Evolutionary conservation across 2,113 vertebrate genomes (phyloP).

Genomic region (Turnix velox): DNA sequence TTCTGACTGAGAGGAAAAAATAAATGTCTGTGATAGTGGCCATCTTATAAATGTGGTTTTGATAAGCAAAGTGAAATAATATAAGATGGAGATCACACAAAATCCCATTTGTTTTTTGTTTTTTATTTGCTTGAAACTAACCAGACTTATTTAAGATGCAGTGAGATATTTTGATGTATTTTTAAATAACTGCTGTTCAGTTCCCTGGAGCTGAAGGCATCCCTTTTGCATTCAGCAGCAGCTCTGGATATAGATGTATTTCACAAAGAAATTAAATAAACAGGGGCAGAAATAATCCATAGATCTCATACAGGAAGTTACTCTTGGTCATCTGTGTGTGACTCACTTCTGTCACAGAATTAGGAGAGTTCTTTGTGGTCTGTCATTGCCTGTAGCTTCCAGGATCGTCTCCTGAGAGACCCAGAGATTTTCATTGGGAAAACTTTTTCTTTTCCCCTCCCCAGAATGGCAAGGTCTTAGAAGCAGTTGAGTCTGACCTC

Average conservation of each 20-base stretch:
- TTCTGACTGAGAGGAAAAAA: background rate
- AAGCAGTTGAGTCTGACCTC: background rate
- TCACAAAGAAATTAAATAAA: background rate
- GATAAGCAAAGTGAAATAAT: background rate
- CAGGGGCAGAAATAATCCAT: fast-evolving
- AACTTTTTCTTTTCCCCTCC: background rate
- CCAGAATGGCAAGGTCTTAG: background rate
- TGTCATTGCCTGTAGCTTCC: background rate
- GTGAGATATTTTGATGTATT: background rate
- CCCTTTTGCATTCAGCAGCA: background rate
- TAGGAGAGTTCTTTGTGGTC: background rate
- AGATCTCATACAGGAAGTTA: background rate
- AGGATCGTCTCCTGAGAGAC: fast-evolving
- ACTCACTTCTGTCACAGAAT: background rate
- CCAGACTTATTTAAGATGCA: background rate
- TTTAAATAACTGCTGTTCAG: background rate
- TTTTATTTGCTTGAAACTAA: background rate
- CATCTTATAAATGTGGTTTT: fast-evolving
- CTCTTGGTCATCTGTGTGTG: background rate
- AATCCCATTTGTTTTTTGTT: background rate
- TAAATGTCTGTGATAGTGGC: background rate
- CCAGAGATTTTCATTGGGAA: background rate
- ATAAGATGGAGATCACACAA: background rate
- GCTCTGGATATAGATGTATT: background rate
- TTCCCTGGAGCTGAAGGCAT: background rate